A percentile compares a stretch with the other conserved stretches of the same genome.
Conservation (phyloP, 2,113 vertebrate genomes). For the human region DNA sequence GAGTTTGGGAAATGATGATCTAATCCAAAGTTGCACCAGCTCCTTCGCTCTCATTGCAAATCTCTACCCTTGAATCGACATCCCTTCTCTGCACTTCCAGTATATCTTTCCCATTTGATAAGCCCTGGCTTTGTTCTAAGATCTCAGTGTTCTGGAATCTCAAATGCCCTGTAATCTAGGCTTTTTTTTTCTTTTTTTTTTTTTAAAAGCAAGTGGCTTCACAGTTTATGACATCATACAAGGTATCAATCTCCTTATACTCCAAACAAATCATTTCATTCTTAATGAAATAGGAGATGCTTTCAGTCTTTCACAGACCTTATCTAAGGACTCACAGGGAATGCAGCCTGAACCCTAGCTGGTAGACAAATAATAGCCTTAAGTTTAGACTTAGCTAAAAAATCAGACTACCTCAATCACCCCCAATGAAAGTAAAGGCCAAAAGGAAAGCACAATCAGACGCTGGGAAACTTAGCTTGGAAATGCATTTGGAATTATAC, state of each 20-base stretch:
- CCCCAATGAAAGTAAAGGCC: neutral
- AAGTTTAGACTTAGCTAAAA: neutral
- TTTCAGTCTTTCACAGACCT: slow-evolving; percentile 4
- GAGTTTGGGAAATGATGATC: slow-evolving; percentile 37
- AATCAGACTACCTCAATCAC: neutral
- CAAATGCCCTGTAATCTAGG: neutral
- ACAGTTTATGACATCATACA: slow-evolving; percentile 45
- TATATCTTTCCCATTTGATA: neutral
- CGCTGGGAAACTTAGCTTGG: neutral
- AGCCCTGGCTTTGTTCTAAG: neutral
- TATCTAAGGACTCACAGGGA: neutral
- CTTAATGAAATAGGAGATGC: neutral
- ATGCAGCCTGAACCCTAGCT: neutral
- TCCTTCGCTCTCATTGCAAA: slow-evolving; percentile 21
- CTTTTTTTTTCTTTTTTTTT: neutral
- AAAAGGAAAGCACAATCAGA: neutral
- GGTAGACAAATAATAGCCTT: neutral
- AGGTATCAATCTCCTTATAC: slow-evolving; percentile 25
- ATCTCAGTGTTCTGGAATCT: neutral
- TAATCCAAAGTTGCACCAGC: neutral
- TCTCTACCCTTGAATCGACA: neutral
- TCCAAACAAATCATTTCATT: slow-evolving; percentile 41
- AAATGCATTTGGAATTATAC: neutral
- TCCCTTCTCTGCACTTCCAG: neutral
- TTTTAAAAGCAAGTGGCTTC: slow-evolving; percentile 41